These are phyloP conservation scores for Thecophora atra DNA, from an alignment of 2,888 invertebrate genomes.

Conservation along the genomic window DNA sequence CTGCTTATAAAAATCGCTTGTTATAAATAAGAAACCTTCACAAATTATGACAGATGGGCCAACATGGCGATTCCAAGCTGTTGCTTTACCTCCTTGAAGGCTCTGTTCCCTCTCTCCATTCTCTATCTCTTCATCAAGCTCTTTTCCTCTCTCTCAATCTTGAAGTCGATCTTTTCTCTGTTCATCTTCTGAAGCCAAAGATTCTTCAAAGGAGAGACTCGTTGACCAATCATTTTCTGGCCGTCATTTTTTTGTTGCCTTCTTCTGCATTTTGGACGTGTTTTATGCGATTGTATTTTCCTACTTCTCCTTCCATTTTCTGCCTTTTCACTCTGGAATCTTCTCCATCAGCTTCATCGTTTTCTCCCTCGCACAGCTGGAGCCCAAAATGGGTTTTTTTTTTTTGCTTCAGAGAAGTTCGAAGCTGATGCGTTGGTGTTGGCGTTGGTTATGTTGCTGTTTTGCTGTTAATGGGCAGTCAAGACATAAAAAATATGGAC, in stretches of 20 bases:
- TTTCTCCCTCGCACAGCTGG: background rate
- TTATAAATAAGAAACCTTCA: background rate
- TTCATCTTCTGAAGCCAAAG: background rate
- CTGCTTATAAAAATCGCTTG: no score
- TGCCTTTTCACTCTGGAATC: background rate
- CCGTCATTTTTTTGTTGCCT: constrained; percentile 4
- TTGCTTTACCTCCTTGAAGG: no score
- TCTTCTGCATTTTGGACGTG: constrained; percentile 1
- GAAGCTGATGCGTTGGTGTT: background rate
- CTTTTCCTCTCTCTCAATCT: no score
- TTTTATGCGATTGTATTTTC: background rate
- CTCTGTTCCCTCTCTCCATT: background rate
- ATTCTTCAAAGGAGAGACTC: background rate
- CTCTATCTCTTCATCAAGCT: no score
- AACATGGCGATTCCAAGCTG: constrained; percentile 18
- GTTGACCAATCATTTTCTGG: constrained; percentile 24
- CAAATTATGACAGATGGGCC: background rate
- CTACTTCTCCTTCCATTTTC: background rate
- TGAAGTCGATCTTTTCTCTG: background rate
- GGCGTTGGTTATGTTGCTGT: background rate
- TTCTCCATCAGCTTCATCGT: no score
- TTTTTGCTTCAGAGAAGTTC: no score
- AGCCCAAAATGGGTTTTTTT: background rate
- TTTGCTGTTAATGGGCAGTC: background rate
- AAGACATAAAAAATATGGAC: background rate